These are phyloP conservation scores for Penaeus chinensis DNA, from an alignment of 1,140 invertebrate genomes.

Conservation along the genomic window DNA sequence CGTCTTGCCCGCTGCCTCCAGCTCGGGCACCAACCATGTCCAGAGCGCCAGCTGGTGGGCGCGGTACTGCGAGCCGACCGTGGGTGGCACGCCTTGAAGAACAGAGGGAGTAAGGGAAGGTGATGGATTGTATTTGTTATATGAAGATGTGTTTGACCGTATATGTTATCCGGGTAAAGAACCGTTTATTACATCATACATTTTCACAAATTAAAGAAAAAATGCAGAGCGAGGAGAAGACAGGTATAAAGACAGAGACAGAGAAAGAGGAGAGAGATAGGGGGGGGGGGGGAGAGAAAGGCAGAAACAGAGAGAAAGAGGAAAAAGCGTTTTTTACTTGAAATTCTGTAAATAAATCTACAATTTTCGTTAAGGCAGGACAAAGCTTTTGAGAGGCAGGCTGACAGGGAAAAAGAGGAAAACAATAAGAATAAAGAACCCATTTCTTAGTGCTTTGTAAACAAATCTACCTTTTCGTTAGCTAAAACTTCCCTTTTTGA, in stretches of 20 bases:
- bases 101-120: no score
- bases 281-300: not conserved
- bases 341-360: not conserved
- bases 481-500: no score
- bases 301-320: not conserved
- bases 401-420: no score
- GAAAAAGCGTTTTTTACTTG: not conserved
- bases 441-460: no score
- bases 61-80: conserved; percentile 92
- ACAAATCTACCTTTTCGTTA: no score
- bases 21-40: conserved; percentile 90
- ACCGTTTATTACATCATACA: no score
- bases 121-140: no score
- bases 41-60: conserved; percentile 94
- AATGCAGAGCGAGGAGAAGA: not conserved
- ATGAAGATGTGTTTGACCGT: no score
- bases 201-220: not conserved
- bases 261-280: not conserved
- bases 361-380: no score
- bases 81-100: conserved; percentile 82
- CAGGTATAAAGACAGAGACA: not conserved
- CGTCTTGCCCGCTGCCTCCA: conserved; percentile 89
- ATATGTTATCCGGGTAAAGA: no score
- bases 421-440: no score
- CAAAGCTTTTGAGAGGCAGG: no score